phyloP scores from a whole-genome alignment of 1,140 invertebrate species.

The Drosophila littoralis region DNA sequence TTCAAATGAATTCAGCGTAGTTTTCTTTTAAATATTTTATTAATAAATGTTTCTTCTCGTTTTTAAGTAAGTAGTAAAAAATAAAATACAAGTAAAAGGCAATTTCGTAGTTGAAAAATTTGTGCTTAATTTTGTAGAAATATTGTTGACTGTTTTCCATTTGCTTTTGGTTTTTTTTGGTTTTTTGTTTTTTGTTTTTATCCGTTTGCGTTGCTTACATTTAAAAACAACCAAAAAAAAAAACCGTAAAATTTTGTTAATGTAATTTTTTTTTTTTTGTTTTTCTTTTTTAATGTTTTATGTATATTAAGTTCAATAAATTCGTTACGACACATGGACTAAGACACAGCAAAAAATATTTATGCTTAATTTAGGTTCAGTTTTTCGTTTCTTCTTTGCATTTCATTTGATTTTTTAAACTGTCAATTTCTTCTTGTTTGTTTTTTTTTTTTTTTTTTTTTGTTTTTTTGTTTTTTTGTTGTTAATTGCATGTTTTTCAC shows the following conservation, averaged over 20 bases:
- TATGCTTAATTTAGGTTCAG: slow-evolving; percentile 76
- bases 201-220: slow-evolving; percentile 28
- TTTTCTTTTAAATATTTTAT: slow-evolving; percentile 48
- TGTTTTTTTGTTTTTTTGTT: slow-evolving; percentile 22
- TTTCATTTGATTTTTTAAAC: slow-evolving; percentile 12
- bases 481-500: slow-evolving; percentile 57
- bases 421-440: slow-evolving; percentile 8
- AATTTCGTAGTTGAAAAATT: slow-evolving; percentile 74
- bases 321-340: slow-evolving; percentile 82
- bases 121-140: slow-evolving; percentile 79
- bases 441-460: slow-evolving; percentile 18
- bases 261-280: slow-evolving; percentile 21
- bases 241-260: slow-evolving; percentile 48
- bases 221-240: slow-evolving; percentile 51
- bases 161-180: slow-evolving; percentile 40
- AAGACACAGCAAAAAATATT: slow-evolving; percentile 83
- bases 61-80: slow-evolving; percentile 60
- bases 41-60: slow-evolving; percentile 39
- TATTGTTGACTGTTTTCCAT: slow-evolving; percentile 56
- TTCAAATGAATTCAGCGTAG: slow-evolving; percentile 73
- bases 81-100: slow-evolving; percentile 77
- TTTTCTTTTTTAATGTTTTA: slow-evolving; percentile 31
- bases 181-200: slow-evolving; percentile 24
- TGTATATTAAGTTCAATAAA: slow-evolving; percentile 76
- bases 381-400: slow-evolving; percentile 41